These are phyloP conservation scores for Henricia sp. DNA, from an alignment of 53 echinoderm and acorn worm species.

Conservation along the genomic window DNA sequence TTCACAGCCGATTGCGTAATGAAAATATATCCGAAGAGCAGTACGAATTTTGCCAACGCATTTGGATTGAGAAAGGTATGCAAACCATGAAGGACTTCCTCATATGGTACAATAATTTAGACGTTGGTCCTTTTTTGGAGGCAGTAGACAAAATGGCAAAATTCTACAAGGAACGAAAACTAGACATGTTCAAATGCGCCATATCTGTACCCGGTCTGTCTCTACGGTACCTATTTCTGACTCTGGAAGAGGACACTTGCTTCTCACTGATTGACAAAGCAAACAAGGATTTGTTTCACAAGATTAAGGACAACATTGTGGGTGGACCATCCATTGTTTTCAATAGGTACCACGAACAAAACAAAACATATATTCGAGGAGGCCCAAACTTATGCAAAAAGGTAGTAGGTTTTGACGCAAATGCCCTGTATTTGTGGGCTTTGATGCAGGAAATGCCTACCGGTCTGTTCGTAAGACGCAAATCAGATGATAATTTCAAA, in stretches of 20 bases:
- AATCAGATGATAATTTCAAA: constrained; percentile 2
- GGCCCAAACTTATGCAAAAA: background rate
- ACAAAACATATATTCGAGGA: constrained; percentile 2
- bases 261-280: constrained; percentile 48
- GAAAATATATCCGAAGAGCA: constrained; percentile 21
- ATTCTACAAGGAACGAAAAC: constrained; percentile 49
- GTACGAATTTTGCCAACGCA: constrained; percentile 28
- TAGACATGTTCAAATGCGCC: constrained; percentile 71
- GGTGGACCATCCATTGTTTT: constrained; percentile 69
- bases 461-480: background rate
- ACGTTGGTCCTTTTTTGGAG: constrained; percentile 65
- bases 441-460: constrained; percentile 63
- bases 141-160: constrained; percentile 66
- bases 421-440: constrained; percentile 61
- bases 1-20: constrained; percentile 37
- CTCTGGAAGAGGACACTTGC: background rate
- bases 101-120: constrained; percentile 65
- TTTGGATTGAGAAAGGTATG: constrained; percentile 44
- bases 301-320: constrained; percentile 57
- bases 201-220: constrained; percentile 74
- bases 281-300: constrained; percentile 46
- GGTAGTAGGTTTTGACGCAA: too few relatives aligned
- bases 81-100: constrained; percentile 55
- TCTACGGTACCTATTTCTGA: constrained; percentile 67
- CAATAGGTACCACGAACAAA: constrained; percentile 56